Evolutionary conservation across 1,140 invertebrate genomes (phyloP), one percentile per base, ranked within the genome.

Genomic region (Pristionchus pacificus): DNA sequence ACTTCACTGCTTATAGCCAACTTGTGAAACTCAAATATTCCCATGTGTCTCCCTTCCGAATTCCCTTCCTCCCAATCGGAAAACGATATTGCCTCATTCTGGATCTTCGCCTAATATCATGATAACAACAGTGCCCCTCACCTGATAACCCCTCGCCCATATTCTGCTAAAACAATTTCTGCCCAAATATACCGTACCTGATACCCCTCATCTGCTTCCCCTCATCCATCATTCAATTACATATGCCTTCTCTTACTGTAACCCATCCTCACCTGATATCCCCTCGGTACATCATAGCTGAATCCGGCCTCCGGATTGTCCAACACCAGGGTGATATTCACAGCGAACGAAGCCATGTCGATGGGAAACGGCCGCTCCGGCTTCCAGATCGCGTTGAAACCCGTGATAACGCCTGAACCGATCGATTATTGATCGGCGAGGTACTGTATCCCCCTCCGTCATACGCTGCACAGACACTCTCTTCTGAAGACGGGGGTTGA

Each of bases 331-430:
- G 74, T 69, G 29, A 83, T 69, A 65, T 83, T 83, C 10, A 83
- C 72, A 15, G 81, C 81, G 74, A 83, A 83, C 0, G 77, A 79
- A 57, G 81, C 81, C 82, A 83, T 84, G 61, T 83, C 81, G 57
- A 83, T 81, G 3, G 81, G 81, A 69, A 83, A 84, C 6, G 78
- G 80, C 2, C 80, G 74, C 33, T 79, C 71, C 10, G 72, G 71
- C 67, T 77, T 84, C 81, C 81, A 83, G 15, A 65, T 58, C 13
- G 82, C 60, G 65, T 81, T 83, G 60, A 83, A 84, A 1, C 72
- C 77, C 33, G 49, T 65, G 6, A 83, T 69, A 2, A 70, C 71
- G 15, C 78, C 77, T 70, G 33, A 72, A 76, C 38, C n/a, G n/a
- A n/a, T n/a, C n/a, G n/a, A n/a, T n/a, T n/a, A n/a, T n/a, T n/a